Percentiles rank a stretch among this genome's conserved stretches.
phyloP scores from a whole-genome alignment of 2,797 vertebrate species.

The Borostomias antarcticus region DNA sequence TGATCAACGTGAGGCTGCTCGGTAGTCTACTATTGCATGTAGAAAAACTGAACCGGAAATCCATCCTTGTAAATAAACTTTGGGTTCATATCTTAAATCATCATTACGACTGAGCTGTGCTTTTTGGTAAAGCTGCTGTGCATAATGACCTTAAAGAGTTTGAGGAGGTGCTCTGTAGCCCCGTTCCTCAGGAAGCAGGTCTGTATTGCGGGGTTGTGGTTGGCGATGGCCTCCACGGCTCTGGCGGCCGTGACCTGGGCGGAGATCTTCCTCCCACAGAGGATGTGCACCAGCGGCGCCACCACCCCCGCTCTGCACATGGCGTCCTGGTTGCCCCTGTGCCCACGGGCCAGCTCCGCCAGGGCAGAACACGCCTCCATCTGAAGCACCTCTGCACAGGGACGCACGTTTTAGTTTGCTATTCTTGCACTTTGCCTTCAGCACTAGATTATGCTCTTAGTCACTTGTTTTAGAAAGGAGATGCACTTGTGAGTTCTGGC shows the following conservation, averaged over 20 bases:
- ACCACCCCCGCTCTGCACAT: slow-evolving; percentile 63
- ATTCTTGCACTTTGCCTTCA: too few species aligned
- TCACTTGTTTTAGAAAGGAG: too few species aligned
- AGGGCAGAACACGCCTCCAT: slow-evolving; percentile 69
- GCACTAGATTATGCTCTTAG: too few species aligned
- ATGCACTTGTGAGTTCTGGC: too few species aligned
- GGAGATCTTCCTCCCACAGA: slow-evolving; percentile 63
- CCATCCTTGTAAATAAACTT: too few species aligned
- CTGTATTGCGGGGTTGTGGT: slow-evolving; percentile 67
- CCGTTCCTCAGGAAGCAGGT: slow-evolving; percentile 66
- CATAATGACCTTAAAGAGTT: slow-evolving; percentile 78
- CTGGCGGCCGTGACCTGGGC: slow-evolving; percentile 73
- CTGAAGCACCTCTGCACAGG: slow-evolving; percentile 61
- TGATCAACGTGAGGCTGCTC: too few species aligned
- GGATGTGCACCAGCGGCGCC: slow-evolving; percentile 64
- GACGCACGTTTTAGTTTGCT: too few species aligned
- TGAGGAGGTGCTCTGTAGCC: slow-evolving; percentile 66
- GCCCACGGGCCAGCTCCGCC: slow-evolving; percentile 69
- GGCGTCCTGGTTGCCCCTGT: slow-evolving; percentile 68
- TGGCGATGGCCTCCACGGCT: slow-evolving; percentile 72
- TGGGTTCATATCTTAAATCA: too few species aligned
- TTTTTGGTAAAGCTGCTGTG: too few species aligned
- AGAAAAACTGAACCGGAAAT: too few species aligned
- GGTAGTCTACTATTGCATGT: too few species aligned
- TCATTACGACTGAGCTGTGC: too few species aligned